Conservation (phyloP, 1,140 invertebrate genomes). For the Hesperophylax magnus region DNA sequence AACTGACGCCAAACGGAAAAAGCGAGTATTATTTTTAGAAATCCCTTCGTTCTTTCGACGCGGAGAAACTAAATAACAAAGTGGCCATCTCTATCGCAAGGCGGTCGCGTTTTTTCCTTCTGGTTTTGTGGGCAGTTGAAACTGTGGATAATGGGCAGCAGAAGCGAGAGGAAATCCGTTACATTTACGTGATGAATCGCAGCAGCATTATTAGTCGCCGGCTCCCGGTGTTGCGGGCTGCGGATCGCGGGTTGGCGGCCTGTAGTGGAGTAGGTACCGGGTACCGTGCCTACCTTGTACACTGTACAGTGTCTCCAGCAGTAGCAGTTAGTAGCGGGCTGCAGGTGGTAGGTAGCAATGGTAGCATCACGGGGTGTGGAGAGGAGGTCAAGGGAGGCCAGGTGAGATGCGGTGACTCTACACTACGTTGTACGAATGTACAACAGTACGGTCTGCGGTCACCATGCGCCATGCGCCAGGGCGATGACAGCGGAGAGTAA, state of each 20-base stretch:
- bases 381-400: neutral
- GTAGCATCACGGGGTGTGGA: neutral
- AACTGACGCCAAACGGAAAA: too few species aligned
- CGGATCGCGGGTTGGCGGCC: neutral
- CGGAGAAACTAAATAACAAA: neutral
- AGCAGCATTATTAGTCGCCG: neutral
- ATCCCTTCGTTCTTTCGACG: too few species aligned
- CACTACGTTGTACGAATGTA: too few species aligned
- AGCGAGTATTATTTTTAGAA: too few species aligned
- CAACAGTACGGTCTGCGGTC: neutral
- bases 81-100: neutral
- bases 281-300: too few species aligned
- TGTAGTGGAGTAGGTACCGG: too few species aligned
- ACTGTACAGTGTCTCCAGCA: neutral
- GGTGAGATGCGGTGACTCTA: neutral
- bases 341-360: neutral
- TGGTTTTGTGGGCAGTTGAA: neutral
- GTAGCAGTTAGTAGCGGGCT: neutral
- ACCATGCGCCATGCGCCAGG: neutral
- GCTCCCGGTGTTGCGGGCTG: neutral
- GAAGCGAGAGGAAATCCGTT: constrained; percentile 13
- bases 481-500: neutral
- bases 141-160: constrained; percentile 10
- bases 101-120: neutral
- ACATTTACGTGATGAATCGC: constrained; percentile 9